Conservation (phyloP, 92 coral and sea anemone species). For the Zoanthus sociatus region DNA sequence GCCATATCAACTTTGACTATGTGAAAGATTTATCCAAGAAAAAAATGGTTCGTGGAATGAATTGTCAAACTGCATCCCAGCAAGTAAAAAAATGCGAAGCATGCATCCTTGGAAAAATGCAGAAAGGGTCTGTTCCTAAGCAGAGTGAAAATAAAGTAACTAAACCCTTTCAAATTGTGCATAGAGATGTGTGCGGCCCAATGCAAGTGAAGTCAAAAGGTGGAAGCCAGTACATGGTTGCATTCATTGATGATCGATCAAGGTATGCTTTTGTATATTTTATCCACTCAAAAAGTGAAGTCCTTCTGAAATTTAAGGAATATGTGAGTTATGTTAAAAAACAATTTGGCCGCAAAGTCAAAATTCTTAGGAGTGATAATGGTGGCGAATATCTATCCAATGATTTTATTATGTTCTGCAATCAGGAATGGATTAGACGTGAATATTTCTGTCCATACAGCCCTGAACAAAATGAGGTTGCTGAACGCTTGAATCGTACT, state of each 20-base stretch:
- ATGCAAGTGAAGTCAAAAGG: constrained; percentile 49
- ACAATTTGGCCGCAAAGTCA: constrained; percentile 26
- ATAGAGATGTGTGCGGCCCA: constrained; percentile 41
- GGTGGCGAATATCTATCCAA: neutral
- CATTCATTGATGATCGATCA: constrained; percentile 44
- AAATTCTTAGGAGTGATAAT: constrained; percentile 1
- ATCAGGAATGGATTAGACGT: neutral
- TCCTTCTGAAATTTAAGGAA: constrained; percentile 47
- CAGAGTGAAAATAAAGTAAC: constrained; percentile 20
- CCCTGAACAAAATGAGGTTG: neutral
- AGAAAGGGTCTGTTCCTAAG: constrained; percentile 25
- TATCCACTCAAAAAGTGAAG: constrained; percentile 41
- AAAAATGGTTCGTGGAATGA: constrained; percentile 33
- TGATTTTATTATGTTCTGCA: neutral
- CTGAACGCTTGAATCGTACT: neutral
- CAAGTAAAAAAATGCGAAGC: constrained; percentile 33
- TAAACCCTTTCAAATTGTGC: neutral
- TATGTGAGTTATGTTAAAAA: constrained; percentile 40
- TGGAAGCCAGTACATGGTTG: constrained; percentile 34
- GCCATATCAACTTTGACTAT: constrained; percentile 35
- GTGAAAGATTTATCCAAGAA: constrained; percentile 20
- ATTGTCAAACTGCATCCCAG: neutral
- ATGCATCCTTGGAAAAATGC: constrained; percentile 42
- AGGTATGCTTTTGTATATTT: constrained; percentile 39
- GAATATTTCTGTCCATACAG: neutral